These are phyloP conservation scores for Speoplatyrhinus poulsoni DNA, from an alignment of 2,113 vertebrate genomes.

Conservation along the genomic window DNA sequence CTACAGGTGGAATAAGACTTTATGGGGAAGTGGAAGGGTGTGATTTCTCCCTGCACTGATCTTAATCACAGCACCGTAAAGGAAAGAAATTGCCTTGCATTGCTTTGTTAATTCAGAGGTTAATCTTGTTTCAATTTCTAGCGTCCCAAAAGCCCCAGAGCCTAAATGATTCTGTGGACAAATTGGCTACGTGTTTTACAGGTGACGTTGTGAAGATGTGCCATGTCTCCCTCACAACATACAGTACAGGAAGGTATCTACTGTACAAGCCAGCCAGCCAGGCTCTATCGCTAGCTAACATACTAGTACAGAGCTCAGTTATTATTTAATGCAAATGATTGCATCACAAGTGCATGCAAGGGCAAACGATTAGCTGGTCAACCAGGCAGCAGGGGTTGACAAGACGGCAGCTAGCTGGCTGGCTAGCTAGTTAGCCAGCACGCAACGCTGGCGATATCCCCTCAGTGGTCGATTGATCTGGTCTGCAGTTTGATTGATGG, in stretches of 20 bases:
- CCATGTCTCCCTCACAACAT: neutral
- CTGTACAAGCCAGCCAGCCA: no score
- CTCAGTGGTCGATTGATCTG: conserved; percentile 69
- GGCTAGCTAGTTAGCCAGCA: conserved; percentile 22
- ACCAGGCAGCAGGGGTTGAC: conserved; percentile 4
- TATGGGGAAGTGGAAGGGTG: no score
- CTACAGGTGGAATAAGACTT: no score
- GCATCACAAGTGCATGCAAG: no score
- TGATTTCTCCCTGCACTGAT: conserved; percentile 2
- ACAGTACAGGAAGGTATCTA: neutral
- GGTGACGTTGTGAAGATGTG: conserved; percentile 8
- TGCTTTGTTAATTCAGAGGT: conserved; percentile 11
- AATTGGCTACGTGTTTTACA: conserved; percentile 20
- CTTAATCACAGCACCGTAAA: conserved; percentile 36
- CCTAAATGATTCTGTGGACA: conserved; percentile 10
- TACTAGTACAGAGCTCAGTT: no score
- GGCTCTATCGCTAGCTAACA: no score
- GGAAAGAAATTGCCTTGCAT: conserved; percentile 53
- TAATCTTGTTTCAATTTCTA: conserved; percentile 49
- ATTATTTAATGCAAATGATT: no score
- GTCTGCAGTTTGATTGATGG: conserved; percentile 69
- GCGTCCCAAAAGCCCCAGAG: conserved; percentile 16
- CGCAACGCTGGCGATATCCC: conserved; percentile 50
- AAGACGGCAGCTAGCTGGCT: neutral
- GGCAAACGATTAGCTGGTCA: no score